These are phyloP conservation scores for Hippopotamyrus pictus DNA, from an alignment of 2,797 vertebrate genomes.

Conservation along the genomic window DNA sequence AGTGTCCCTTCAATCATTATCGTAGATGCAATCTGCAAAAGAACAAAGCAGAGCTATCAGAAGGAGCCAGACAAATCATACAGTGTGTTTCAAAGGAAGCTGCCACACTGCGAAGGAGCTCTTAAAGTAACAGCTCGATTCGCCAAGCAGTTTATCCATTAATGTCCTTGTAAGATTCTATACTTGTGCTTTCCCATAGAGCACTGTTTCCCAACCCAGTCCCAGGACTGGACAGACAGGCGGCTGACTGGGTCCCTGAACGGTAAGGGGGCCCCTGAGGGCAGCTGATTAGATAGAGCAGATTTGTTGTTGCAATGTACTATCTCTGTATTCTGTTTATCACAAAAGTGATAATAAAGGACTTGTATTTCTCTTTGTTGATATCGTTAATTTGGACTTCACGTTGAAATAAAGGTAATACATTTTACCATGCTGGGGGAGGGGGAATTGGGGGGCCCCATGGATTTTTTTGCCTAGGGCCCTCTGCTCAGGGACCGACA, in stretches of 20 bases:
- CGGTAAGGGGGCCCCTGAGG: neutral
- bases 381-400: neutral
- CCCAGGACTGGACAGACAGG: neutral
- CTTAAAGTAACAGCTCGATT: neutral
- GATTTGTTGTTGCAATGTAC: too few species aligned
- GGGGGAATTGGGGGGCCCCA: neutral
- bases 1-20: constrained; percentile 29
- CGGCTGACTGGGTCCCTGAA: neutral
- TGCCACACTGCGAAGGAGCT: neutral
- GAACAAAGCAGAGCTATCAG: neutral
- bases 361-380: neutral
- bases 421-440: neutral
- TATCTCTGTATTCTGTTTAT: neutral
- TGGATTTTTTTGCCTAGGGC: neutral
- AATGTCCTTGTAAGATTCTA: neutral
- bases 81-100: neutral
- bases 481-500: neutral
- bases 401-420: neutral
- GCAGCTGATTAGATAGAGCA: neutral
- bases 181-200: neutral
- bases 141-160: neutral
- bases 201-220: neutral
- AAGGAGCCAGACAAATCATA: neutral
- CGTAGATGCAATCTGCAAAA: constrained; percentile 35
- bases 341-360: neutral